These are phyloP conservation scores for Steinernema carpocapsae DNA, from an alignment of 2,888 invertebrate species.

Conservation along the genomic window DNA sequence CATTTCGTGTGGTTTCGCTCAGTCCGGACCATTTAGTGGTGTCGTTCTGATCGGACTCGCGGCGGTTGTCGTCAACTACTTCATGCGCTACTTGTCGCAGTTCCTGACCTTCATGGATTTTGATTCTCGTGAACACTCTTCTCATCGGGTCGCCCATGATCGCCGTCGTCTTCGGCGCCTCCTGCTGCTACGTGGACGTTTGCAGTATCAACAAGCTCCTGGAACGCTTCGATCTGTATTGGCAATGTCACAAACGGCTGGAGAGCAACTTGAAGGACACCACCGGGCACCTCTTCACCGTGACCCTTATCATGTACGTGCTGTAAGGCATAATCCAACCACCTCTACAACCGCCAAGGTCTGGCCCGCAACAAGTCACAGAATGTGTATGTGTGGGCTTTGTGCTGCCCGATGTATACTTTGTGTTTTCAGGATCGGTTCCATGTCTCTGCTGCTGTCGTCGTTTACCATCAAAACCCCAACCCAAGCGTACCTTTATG, in stretches of 20 bases:
- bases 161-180: constrained; percentile 49
- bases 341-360: constrained; percentile 8
- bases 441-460: constrained; percentile 60
- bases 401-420: background rate
- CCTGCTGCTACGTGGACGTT: constrained; percentile 49
- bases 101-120: constrained; percentile 61
- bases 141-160: constrained; percentile 56
- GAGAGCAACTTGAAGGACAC: constrained; percentile 7
- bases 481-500: constrained; percentile 59
- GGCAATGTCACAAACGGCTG: constrained; percentile 39
- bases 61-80: constrained; percentile 52
- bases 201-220: constrained; percentile 44
- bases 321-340: background rate
- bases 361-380: constrained; percentile 1
- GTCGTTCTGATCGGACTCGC: constrained; percentile 48
- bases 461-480: constrained; percentile 64
- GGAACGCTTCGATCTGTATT: constrained; percentile 40
- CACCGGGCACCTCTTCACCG: constrained; percentile 41
- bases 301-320: background rate
- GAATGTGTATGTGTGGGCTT: constrained; percentile 4
- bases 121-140: constrained; percentile 56
- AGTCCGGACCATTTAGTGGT: background rate
- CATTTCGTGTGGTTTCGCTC: constrained; percentile 27
- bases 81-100: constrained; percentile 56
- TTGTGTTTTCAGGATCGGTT: constrained; percentile 58